Percentiles rank a stretch among this genome's conserved stretches.
These are phyloP conservation scores for Phaetusa simplex DNA, from an alignment of 2,113 vertebrate species.

Conservation along the genomic window DNA sequence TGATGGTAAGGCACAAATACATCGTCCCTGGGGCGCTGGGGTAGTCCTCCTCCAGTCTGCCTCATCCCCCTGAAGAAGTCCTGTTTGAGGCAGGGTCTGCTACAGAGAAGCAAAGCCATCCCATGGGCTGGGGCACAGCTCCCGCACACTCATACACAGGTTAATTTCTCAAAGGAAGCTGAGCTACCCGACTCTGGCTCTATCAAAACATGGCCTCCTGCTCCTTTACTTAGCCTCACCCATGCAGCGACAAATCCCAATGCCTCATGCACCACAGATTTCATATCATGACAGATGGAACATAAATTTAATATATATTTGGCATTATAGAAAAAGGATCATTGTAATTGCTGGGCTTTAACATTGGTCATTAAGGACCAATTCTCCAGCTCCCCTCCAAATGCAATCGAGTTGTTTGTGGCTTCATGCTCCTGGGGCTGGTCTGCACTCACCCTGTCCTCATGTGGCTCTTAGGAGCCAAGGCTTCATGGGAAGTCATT, in stretches of 20 bases:
- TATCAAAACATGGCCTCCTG: neutral
- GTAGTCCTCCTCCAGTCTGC: neutral
- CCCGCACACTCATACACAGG: rapidly evolving
- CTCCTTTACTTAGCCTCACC: neutral
- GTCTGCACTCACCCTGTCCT: neutral
- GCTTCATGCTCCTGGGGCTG: neutral
- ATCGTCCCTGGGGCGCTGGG: neutral
- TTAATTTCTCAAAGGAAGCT: neutral
- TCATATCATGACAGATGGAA: neutral
- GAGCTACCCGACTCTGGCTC: neutral
- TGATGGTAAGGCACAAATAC: constrained; percentile 35
- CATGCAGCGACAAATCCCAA: neutral
- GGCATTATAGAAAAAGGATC: neutral
- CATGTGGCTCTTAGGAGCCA: neutral
- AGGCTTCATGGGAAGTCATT: neutral
- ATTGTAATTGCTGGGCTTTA: neutral
- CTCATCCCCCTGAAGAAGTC: neutral
- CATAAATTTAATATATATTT: neutral
- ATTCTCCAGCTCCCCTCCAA: neutral
- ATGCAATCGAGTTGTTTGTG: neutral
- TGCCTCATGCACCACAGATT: neutral
- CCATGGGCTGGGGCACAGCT: neutral
- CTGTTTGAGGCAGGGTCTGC: neutral
- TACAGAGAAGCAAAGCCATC: neutral
- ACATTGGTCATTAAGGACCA: neutral